Percentiles rank a stretch among this genome's conserved stretches.
phyloP scores from a whole-genome alignment of 1,140 invertebrate genomes.

The Elysia chlorotica region DNA sequence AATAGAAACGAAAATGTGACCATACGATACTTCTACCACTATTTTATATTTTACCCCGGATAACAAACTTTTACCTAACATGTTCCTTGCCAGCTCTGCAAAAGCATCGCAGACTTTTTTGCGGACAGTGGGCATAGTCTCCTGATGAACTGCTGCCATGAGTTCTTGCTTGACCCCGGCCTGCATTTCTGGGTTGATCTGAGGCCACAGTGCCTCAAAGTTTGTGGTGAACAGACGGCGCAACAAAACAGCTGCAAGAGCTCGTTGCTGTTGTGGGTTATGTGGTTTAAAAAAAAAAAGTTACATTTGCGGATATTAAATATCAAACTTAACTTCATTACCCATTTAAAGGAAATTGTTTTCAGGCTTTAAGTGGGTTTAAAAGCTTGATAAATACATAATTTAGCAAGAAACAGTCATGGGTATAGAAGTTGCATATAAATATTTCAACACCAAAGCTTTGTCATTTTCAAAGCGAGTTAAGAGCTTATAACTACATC shows the following conservation, averaged over 20 bases:
- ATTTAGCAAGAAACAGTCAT: not conserved
- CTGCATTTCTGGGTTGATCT: slow-evolving; percentile 80
- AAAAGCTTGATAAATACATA: not conserved
- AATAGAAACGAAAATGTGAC: too few species aligned
- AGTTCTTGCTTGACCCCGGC: slow-evolving; percentile 84
- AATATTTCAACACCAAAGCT: not conserved
- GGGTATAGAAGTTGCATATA: not conserved
- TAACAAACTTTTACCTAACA: slow-evolving; percentile 73
- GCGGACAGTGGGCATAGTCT: slow-evolving; percentile 73
- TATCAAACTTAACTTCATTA: not conserved
- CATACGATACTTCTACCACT: not conserved
- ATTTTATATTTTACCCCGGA: slow-evolving; percentile 3
- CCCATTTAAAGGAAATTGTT: not conserved
- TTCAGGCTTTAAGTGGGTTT: not conserved
- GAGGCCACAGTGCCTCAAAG: slow-evolving; percentile 87
- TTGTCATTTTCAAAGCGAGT: too few species aligned
- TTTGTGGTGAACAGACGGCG: slow-evolving; percentile 86
- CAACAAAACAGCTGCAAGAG: slow-evolving; percentile 88
- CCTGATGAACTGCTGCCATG: slow-evolving; percentile 77
- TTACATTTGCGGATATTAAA: not conserved
- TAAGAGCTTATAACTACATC: too few species aligned
- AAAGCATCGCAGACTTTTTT: slow-evolving; percentile 94
- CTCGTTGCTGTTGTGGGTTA: slow-evolving; percentile 66
- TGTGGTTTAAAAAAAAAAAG: not conserved
- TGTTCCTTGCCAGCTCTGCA: slow-evolving; percentile 91